These are phyloP conservation scores for Agapornis roseicollis DNA, from an alignment of 2,113 vertebrate species.

Conservation along the genomic window DNA sequence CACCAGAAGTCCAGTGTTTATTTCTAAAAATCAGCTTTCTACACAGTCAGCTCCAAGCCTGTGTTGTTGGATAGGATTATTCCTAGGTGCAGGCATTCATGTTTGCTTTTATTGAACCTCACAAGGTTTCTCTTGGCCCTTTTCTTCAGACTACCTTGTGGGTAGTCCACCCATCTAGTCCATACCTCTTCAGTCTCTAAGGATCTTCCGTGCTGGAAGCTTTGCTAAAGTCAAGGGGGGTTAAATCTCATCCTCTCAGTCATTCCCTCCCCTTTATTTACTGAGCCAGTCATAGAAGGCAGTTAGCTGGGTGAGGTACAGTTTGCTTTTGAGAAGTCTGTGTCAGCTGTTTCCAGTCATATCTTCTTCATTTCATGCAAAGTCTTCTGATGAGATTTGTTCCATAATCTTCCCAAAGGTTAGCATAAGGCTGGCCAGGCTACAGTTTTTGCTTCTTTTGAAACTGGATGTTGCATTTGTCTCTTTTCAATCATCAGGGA, in stretches of 20 bases:
- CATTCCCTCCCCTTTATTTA: background rate
- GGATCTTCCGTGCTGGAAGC: background rate
- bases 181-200: background rate
- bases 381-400: background rate
- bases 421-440: background rate
- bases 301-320: background rate
- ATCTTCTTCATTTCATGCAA: background rate
- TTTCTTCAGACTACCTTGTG: background rate
- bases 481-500: background rate
- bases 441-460: background rate
- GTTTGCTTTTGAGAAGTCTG: background rate
- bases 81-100: background rate
- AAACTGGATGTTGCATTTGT: background rate
- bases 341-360: background rate
- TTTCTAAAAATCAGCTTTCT: background rate
- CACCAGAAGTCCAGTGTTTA: background rate
- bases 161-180: background rate
- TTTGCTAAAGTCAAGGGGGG: background rate
- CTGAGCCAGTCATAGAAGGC: background rate
- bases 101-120: background rate
- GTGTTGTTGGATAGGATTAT: background rate
- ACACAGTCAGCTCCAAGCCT: background rate
- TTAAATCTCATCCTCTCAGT: background rate
- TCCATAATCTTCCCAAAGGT: background rate
- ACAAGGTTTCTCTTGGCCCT: background rate